Evolutionary conservation across 2,797 vertebrate species (phyloP).

Genomic region (Enteromius fasciolatus): DNA sequence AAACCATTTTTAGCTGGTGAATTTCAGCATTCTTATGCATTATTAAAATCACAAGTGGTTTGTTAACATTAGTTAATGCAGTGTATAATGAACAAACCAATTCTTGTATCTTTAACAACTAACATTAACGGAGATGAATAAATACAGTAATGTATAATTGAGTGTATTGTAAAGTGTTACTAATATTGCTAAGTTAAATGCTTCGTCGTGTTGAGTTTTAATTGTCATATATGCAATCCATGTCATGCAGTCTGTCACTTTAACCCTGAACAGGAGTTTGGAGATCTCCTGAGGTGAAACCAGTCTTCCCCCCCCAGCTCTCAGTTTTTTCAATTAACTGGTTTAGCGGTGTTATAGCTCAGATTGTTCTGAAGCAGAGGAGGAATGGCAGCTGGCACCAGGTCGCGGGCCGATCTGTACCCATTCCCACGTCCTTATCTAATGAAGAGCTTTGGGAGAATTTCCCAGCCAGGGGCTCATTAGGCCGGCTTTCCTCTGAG

Average conservation of each 20-base stretch:
- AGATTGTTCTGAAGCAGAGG: conserved; percentile 47
- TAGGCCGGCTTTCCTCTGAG: conserved; percentile 68
- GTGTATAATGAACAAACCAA: too few relatives aligned
- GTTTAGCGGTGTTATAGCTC: conserved; percentile 68
- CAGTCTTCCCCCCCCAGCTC: neutral
- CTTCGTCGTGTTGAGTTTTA: neutral
- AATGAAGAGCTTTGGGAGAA: conserved; percentile 78
- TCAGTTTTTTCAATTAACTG: conserved; percentile 59
- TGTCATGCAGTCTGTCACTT: neutral
- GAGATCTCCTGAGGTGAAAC: conserved; percentile 19
- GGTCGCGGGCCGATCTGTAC: conserved; percentile 72
- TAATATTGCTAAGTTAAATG: neutral
- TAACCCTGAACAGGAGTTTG: conserved; percentile 27
- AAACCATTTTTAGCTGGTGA: too few relatives aligned
- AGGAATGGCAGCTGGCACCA: conserved; percentile 74
- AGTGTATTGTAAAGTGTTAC: too few relatives aligned
- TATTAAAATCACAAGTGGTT: too few relatives aligned
- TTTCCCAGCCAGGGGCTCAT: conserved; percentile 67
- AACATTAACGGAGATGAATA: too few relatives aligned
- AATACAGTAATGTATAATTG: too few relatives aligned
- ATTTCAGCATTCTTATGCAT: too few relatives aligned
- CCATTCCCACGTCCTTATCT: conserved; percentile 76
- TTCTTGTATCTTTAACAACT: too few relatives aligned
- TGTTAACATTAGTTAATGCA: too few relatives aligned
- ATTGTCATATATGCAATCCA: neutral